Conservation (phyloP, 1,140 invertebrate species). For the Drosophila suzukii region DNA sequence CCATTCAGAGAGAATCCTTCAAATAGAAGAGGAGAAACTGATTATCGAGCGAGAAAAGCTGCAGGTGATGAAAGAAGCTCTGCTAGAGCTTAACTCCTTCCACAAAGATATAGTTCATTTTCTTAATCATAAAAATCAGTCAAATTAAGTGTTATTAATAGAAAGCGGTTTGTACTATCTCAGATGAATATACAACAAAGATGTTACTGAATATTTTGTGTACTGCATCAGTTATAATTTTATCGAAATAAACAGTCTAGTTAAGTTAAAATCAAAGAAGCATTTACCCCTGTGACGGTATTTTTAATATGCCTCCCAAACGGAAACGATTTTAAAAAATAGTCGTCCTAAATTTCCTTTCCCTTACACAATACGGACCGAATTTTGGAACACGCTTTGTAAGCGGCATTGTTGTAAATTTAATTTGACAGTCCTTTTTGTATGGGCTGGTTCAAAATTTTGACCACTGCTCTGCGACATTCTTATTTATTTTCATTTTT, state of each 20-base stretch:
- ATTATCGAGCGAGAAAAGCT: conserved; percentile 54
- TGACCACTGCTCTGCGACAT: no score
- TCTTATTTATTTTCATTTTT: no score
- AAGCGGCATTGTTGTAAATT: no score
- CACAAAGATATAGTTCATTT: conserved; percentile 50
- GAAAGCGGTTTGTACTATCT: background rate
- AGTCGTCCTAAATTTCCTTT: no score
- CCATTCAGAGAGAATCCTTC: conserved; percentile 13
- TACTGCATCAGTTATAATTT: background rate
- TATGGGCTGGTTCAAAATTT: no score
- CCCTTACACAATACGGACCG: no score
- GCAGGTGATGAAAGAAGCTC: conserved; percentile 56
- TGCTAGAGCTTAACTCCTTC: conserved; percentile 39
- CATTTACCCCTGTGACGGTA: no score
- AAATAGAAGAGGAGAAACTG: conserved; percentile 64
- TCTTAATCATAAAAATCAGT: conserved; percentile 16
- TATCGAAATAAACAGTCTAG: background rate
- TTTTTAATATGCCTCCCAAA: no score
- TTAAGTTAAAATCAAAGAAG: background rate
- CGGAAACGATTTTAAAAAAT: no score
- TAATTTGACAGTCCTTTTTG: no score
- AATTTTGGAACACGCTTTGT: no score
- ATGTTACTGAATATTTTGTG: background rate
- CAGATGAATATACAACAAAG: background rate
- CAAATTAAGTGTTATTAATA: background rate